Evolutionary conservation across 64 coral and sea anemone species (phyloP).

Genomic region (Pocillopora verrucosa): DNA sequence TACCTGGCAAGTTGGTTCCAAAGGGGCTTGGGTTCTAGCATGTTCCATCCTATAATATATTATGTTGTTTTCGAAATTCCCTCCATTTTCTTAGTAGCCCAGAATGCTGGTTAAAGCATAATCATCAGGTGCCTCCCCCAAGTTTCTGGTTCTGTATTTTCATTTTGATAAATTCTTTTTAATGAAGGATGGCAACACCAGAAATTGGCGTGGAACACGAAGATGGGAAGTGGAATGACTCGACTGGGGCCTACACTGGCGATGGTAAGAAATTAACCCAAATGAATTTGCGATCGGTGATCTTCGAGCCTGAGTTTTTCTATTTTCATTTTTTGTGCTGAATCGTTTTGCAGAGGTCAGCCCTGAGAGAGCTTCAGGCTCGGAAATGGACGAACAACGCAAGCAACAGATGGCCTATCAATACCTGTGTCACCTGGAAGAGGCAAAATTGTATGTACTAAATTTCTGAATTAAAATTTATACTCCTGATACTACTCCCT

Average conservation of each 20-base stretch:
- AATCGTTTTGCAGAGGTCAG: conserved; percentile 47
- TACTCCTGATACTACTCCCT: background rate
- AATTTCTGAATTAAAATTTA: background rate
- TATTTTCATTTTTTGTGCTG: conserved; percentile 27
- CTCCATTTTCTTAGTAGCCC: conserved; percentile 33
- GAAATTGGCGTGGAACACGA: conserved; percentile 29
- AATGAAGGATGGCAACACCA: conserved; percentile 43
- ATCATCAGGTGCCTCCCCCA: conserved; percentile 40
- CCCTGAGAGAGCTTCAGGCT: conserved; percentile 85
- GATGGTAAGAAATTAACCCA: conserved; percentile 14
- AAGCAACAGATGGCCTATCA: conserved; percentile 99
- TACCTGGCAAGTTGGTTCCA: background rate
- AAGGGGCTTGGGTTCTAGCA: background rate
- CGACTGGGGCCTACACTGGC: conserved; percentile 25
- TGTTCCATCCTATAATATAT: conserved; percentile 50
- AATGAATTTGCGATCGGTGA: background rate
- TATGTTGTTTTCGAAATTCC: conserved; percentile 66
- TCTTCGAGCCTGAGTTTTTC: conserved; percentile 3
- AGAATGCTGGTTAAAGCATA: background rate
- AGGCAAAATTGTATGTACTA: conserved; percentile 90
- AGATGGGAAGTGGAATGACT: conserved; percentile 60
- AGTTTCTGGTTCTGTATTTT: background rate
- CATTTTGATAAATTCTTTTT: background rate
- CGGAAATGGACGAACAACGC: conserved; percentile 98
- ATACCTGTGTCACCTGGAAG: conserved; percentile 96